Evolutionary conservation across 1,140 invertebrate species (phyloP), one percentile per base, ranked within the genome.

Genomic region (Trichomalopsis sarcophagae): DNA sequence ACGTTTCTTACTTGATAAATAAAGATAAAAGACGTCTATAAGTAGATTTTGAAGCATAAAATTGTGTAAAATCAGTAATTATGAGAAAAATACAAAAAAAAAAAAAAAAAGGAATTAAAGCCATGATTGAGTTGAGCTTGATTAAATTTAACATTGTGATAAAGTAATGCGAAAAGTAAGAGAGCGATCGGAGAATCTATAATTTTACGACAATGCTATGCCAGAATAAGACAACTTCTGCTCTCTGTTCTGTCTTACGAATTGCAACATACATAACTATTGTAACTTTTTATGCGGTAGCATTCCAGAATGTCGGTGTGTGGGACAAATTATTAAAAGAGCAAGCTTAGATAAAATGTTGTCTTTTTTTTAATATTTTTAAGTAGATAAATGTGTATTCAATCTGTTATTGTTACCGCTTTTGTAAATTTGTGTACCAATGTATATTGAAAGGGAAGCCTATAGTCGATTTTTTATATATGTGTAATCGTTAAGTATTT

Each of bases 291-390:
- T 69, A 44, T 13, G 81, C 68, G 68, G 83, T 87, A 82, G 83
- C 86, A 87, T 87, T 87, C 86, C 86, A 85, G 69, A 78, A 68
- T 84, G 68, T 80, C 82, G 68, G 69, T 40, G 44, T 77, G 6
- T 62, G 71, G 27, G 66, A 62, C 78, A 78, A 84, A n/a, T 66
- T 84, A n/a, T 66, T 84, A 73, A 14, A 62, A 62, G 17, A 62
- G 23, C 74, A 36, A 73, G 36, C 44, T 62, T 74, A 14, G 27
- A 84, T 55, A 50, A 84, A 14, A 74, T 68, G 17, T 68, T 81
- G 76, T 75, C 76, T 68, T 85, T 76, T 85, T 81, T 75, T 11
- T 11, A 81, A 76, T 85, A 81, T 44, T 30, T 81, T 76, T 68
- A 84, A 79, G 78, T 75, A 84, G 77, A 75, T 36, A 4, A 84